Evolutionary conservation across 2,888 invertebrate species (phyloP).

Genomic region (Drosophila meridionalis): DNA sequence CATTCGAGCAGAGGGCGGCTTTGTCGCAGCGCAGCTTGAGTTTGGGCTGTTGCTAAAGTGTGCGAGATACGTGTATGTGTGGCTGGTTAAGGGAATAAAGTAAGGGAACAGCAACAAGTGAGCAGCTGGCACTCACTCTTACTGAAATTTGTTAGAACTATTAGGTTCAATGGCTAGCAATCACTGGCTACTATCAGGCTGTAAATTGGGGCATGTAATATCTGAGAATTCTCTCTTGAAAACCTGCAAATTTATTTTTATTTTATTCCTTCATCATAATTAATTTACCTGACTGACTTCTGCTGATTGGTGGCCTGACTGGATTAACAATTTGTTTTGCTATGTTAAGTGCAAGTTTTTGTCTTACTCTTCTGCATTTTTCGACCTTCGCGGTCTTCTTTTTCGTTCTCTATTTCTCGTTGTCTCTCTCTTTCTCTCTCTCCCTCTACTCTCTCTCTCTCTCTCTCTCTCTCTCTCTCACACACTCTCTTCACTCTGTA

Average conservation of each 20-base stretch:
- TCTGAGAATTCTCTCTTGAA: background rate
- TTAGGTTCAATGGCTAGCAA: background rate
- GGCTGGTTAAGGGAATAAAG: background rate
- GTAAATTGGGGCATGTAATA: background rate
- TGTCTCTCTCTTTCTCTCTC: background rate
- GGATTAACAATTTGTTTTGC: background rate
- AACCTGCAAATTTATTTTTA: background rate
- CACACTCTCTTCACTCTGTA: too few relatives aligned
- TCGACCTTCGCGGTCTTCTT: background rate
- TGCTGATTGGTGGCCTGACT: background rate
- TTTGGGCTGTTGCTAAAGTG: background rate
- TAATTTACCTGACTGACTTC: background rate
- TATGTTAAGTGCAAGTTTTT: background rate
- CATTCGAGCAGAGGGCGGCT: slow-evolving; percentile 27
- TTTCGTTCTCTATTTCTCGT: background rate
- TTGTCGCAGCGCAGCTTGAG: background rate
- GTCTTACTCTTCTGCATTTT: background rate
- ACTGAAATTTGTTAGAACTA: background rate
- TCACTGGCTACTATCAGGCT: background rate
- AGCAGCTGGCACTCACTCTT: background rate
- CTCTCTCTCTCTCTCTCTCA: background rate
- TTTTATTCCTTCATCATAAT: background rate
- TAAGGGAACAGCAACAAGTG: slow-evolving; percentile 3
- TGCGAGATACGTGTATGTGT: background rate
- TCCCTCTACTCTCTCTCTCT: background rate